phyloP scores from a whole-genome alignment of 37 sponge, comb jelly and placozoan genomes.

The Lycopodina hypogea region DNA sequence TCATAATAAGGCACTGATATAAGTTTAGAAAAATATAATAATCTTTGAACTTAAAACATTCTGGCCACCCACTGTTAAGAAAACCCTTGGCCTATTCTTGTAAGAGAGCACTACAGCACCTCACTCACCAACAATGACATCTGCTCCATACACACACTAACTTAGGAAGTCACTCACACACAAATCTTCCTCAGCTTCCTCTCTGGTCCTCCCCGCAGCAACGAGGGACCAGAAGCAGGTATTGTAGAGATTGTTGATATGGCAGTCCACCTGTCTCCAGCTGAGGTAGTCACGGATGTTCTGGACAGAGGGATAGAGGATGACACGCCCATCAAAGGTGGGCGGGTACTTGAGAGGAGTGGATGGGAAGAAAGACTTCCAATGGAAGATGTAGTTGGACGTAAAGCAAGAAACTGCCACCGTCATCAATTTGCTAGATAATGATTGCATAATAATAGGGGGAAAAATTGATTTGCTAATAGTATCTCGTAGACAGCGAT shows the following conservation, averaged over 20 bases:
- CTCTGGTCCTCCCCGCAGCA: slow-evolving; percentile 55
- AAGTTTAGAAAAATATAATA: too few relatives aligned
- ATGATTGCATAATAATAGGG: neutral
- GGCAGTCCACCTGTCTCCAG: slow-evolving; percentile 98
- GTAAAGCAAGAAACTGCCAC: slow-evolving; percentile 79
- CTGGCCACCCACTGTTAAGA: too few relatives aligned
- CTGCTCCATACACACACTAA: too few relatives aligned
- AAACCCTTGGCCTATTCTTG: too few relatives aligned
- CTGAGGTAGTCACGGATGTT: slow-evolving; percentile 90
- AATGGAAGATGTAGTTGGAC: slow-evolving; percentile 86
- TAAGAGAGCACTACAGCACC: too few relatives aligned
- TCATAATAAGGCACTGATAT: too few relatives aligned
- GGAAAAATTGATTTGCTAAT: too few relatives aligned
- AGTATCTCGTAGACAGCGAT: too few relatives aligned
- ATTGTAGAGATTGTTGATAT: slow-evolving; percentile 97
- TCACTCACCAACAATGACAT: too few relatives aligned
- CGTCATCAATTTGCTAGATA: slow-evolving; percentile 82
- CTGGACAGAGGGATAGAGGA: slow-evolving; percentile 79
- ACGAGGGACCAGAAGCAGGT: slow-evolving; percentile 96
- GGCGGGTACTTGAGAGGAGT: slow-evolving; percentile 82
- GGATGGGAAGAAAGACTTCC: slow-evolving; percentile 69
- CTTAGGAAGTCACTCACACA: slow-evolving; percentile 44
- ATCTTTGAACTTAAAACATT: too few relatives aligned
- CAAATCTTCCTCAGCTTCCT: slow-evolving; percentile 69
- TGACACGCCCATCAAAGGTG: slow-evolving; percentile 93